Evolutionary conservation across 2,113 vertebrate species (phyloP).

Genomic region (Paedocypris sp.): DNA sequence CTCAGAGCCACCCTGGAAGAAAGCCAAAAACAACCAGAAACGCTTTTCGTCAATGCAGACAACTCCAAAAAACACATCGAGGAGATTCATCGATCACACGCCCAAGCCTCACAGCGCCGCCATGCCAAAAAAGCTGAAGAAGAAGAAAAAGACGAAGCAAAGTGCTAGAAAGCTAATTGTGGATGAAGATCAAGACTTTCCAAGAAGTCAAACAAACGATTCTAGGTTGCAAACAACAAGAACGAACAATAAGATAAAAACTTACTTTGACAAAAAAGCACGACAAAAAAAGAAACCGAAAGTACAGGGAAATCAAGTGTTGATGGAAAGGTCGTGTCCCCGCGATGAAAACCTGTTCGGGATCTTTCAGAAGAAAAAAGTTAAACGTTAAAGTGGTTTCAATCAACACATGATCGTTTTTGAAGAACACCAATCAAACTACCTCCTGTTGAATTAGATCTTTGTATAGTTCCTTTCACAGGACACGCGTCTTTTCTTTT

Average conservation of each 20-base stretch:
- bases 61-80: not conserved
- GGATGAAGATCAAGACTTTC: not conserved
- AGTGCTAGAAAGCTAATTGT: not conserved
- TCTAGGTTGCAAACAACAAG: too few species aligned
- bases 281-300: slow-evolving; percentile 22
- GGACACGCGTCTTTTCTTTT: too few species aligned
- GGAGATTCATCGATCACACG: slow-evolving; percentile 27
- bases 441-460: too few species aligned
- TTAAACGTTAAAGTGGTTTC: not conserved
- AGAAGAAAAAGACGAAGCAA: slow-evolving; percentile 6
- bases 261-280: not conserved
- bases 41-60: not conserved
- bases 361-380: slow-evolving; percentile 55
- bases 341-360: slow-evolving; percentile 57
- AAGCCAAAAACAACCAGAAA: slow-evolving; percentile 37
- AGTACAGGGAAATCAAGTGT: not conserved
- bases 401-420: too few species aligned
- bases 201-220: not conserved
- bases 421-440: not conserved
- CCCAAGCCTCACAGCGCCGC: not conserved
- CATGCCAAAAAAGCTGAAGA: not conserved
- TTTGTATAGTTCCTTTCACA: too few species aligned
- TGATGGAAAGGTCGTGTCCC: slow-evolving; percentile 33
- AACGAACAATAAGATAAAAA: slow-evolving; percentile 15
- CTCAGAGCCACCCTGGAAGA: slow-evolving; percentile 46